phyloP scores from a whole-genome alignment of 2,888 invertebrate genomes.

The Rotaria socialis region DNA sequence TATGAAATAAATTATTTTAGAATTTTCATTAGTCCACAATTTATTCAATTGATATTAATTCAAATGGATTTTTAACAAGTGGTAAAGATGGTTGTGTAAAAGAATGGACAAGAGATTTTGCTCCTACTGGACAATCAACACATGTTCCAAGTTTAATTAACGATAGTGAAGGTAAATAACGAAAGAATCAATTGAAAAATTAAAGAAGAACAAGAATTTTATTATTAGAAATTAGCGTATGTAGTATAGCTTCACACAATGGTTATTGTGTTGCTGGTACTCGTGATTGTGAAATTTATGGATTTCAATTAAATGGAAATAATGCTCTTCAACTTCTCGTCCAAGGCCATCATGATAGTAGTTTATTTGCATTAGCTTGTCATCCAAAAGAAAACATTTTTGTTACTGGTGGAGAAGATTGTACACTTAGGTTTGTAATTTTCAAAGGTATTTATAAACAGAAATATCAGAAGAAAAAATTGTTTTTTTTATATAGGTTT shows the following conservation, averaged over 20 bases:
- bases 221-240: not conserved
- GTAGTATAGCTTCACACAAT: not conserved
- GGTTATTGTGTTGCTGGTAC: slow-evolving; percentile 47
- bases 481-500: not conserved
- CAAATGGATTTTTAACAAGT: slow-evolving; percentile 56
- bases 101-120: slow-evolving; percentile 57
- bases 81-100: slow-evolving; percentile 57
- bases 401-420: slow-evolving; percentile 58
- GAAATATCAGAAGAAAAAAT: not conserved
- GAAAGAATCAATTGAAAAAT: too few relatives aligned
- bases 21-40: slow-evolving; percentile 56
- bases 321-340: slow-evolving; percentile 56
- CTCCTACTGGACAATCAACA: slow-evolving; percentile 47
- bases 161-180: not conserved
- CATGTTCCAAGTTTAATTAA: not conserved
- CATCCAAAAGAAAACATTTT: slow-evolving; percentile 59
- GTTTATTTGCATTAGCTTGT: slow-evolving; percentile 59
- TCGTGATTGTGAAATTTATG: slow-evolving; percentile 56
- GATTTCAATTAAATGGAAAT: slow-evolving; percentile 56
- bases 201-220: too few relatives aligned
- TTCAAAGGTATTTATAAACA: too few relatives aligned
- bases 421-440: not conserved
- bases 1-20: not conserved
- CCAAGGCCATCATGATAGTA: slow-evolving; percentile 60
- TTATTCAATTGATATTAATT: slow-evolving; percentile 53